Evolutionary conservation across 2,888 invertebrate species (phyloP), one percentile per base, ranked within the genome.

Genomic region (Acanthosepion esculentum): DNA sequence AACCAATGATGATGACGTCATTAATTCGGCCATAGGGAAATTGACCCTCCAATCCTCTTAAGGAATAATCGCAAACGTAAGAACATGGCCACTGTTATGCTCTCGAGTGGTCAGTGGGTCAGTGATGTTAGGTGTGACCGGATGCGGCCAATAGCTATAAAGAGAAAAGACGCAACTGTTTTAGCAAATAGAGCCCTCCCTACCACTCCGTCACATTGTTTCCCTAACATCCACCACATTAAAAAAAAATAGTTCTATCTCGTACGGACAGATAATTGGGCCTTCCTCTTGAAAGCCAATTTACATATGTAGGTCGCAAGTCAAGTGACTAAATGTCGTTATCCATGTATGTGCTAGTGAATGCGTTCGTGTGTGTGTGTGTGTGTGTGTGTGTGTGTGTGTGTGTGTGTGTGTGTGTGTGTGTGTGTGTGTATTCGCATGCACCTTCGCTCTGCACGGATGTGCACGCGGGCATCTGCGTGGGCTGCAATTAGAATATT

Each of bases 121-220:
- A 78, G 78, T 78, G 78, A n/a, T 78, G 78, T n/a, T n/a, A 78
- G 78, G 78, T 78, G 78, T 78, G 78, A n/a, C 78, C 78, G n/a
- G 15, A 78, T n/a, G 33, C n/a, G 10, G n/a, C 18, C 78, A 78
- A 5, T 33, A 10, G 15, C 12, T 78, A 6, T 78, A n/a, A n/a
- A n/a, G n/a, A n/a, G 12, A 10, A 2, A n/a, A 78, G 7, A 33
- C 10, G n/a, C n/a, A n/a, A n/a, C 26, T 64, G 64, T 64, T 26
- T 23, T 26, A 64, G 4, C 29, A 26, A 64, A 64, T 23, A 8
- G 64, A 23, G 0, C 23, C 20, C 29, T 6, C 29, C 64, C 29
- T 41, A 41, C 41, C 41, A 41, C 41, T 41, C 41, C 41, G 41
- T 41, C 41, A 41, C 23, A 23, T 64, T 26, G 8, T 64, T 64